Evolutionary conservation across 2,888 invertebrate genomes (phyloP).

Genomic region (Eupithecia vulgata): DNA sequence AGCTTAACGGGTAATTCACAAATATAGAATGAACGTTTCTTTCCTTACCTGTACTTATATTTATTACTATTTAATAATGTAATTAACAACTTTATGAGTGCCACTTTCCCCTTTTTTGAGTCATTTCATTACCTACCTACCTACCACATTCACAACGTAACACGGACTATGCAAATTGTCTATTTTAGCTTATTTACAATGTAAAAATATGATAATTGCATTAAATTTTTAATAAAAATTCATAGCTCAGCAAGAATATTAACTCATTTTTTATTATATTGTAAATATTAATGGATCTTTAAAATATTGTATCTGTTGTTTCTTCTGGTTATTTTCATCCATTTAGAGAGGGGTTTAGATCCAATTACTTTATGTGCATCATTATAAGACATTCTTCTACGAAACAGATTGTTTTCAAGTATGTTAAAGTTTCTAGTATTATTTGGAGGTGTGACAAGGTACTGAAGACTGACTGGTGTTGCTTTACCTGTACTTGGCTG

Average conservation of each 20-base stretch:
- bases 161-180: background rate
- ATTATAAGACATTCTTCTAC: slow-evolving; percentile 50
- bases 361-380: slow-evolving; percentile 52
- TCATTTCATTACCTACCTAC: background rate
- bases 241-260: background rate
- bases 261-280: background rate
- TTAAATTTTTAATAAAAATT: background rate
- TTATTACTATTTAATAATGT: background rate
- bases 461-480: slow-evolving; percentile 46
- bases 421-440: slow-evolving; percentile 51
- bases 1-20: no score
- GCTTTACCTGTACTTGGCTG: slow-evolving; percentile 34
- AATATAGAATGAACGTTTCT: background rate
- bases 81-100: background rate
- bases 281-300: background rate
- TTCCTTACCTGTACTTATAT: background rate
- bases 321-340: slow-evolving; percentile 15
- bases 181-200: background rate
- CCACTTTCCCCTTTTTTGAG: background rate
- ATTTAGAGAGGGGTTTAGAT: slow-evolving; percentile 20
- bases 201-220: background rate
- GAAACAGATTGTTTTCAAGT: slow-evolving; percentile 61
- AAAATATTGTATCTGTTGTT: background rate
- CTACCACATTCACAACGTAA: no score
- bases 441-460: slow-evolving; percentile 42